A percentile compares a stretch with the other conserved stretches of the same genome.
Evolutionary conservation across 2,888 invertebrate genomes (phyloP).

Genomic region (Linnaemya vulpina): DNA sequence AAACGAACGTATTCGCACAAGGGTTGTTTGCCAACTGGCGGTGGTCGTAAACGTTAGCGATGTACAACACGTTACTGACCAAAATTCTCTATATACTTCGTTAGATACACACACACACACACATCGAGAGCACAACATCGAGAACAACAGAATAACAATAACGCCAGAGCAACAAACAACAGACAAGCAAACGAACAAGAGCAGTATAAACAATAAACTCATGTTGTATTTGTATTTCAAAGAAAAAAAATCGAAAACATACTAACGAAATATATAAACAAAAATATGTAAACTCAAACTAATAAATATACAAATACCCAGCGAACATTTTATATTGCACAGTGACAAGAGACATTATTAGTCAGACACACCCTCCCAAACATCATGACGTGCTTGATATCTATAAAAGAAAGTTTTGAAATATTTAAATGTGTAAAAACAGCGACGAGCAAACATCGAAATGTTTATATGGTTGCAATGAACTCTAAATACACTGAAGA

Average conservation of each 20-base stretch:
- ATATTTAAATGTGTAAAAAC: too few relatives aligned
- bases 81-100: conserved; percentile 59
- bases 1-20: conserved; percentile 76
- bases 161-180: conserved; percentile 6
- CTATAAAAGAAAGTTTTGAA: too few relatives aligned
- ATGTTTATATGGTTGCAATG: background rate
- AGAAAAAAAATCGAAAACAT: conserved; percentile 19
- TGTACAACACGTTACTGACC: conserved; percentile 72
- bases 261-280: conserved; percentile 9
- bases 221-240: conserved; percentile 49
- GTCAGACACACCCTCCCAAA: too few relatives aligned
- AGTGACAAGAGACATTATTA: too few relatives aligned
- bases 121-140: background rate
- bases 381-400: too few relatives aligned
- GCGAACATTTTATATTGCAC: background rate
- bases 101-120: background rate
- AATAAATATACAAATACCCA: background rate
- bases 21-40: conserved; percentile 79
- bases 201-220: conserved; percentile 46
- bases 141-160: conserved; percentile 20
- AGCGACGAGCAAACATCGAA: background rate
- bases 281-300: background rate
- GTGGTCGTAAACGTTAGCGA: conserved; percentile 76
- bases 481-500: conserved; percentile 5
- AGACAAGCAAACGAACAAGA: conserved; percentile 18